These are phyloP conservation scores for Sarcophaga subvicina DNA, from an alignment of 2,888 invertebrate species.

Conservation along the genomic window DNA sequence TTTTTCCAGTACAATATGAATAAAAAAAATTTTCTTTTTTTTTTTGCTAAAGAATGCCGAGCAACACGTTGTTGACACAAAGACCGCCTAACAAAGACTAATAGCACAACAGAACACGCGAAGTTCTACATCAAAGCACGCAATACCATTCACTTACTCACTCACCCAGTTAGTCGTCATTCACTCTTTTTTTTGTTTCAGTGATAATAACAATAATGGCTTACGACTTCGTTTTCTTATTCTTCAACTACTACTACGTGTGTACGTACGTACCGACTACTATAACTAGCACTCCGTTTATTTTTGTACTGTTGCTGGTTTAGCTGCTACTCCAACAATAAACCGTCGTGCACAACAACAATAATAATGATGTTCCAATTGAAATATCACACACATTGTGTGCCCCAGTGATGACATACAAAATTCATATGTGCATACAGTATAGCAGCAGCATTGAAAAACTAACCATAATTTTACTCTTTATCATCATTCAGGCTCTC, in stretches of 20 bases:
- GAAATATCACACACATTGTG: slow-evolving; percentile 58
- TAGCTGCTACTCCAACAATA: slow-evolving; percentile 52
- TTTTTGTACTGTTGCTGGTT: slow-evolving; percentile 52
- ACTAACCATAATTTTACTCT: slow-evolving; percentile 24
- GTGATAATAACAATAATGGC: background rate
- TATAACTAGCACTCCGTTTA: slow-evolving; percentile 43
- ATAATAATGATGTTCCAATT: slow-evolving; percentile 68
- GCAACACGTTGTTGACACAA: slow-evolving; percentile 81
- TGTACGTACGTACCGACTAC: background rate
- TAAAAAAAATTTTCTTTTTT: background rate
- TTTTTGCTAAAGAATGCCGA: slow-evolving; percentile 61
- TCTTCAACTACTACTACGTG: slow-evolving; percentile 71
- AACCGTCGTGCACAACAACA: background rate
- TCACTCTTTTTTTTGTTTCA: background rate
- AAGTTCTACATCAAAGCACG: slow-evolving; percentile 67
- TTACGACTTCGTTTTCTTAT: slow-evolving; percentile 39
- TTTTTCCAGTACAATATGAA: background rate
- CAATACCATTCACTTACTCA: slow-evolving; percentile 59
- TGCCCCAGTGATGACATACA: slow-evolving; percentile 65
- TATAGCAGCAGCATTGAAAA: slow-evolving; percentile 31
- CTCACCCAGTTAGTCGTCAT: background rate
- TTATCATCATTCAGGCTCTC: slow-evolving; percentile 11
- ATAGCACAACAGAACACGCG: slow-evolving; percentile 72
- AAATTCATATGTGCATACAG: slow-evolving; percentile 38
- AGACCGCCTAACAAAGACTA: slow-evolving; percentile 80